Percentiles rank a stretch among this genome's conserved stretches.
Conservation (phyloP, 2,113 vertebrate species). For the Ptilorrhoa leucosticta region DNA sequence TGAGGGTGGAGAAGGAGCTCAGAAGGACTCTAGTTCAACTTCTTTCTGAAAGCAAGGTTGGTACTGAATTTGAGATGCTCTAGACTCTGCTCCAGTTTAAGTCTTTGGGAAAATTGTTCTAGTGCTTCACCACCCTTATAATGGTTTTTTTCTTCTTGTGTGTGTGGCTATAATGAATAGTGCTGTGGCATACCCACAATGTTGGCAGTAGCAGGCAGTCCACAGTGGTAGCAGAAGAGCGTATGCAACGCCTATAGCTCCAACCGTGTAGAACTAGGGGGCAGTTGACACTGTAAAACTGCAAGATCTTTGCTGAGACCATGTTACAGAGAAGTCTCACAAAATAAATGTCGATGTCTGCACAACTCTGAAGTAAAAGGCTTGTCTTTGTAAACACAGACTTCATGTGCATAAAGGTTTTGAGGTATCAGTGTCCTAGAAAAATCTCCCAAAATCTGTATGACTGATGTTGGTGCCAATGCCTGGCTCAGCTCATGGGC, state of each 20-base stretch:
- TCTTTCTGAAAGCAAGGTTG: background rate
- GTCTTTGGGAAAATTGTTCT: background rate
- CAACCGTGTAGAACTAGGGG: background rate
- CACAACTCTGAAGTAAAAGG: background rate
- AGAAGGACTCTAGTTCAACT: background rate
- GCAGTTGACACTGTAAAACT: background rate
- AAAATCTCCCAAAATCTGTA: background rate
- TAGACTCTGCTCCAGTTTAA: background rate
- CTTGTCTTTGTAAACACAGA: background rate
- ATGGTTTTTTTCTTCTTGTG: background rate
- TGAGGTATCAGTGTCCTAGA: background rate
- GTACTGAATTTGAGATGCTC: background rate
- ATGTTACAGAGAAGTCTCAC: background rate
- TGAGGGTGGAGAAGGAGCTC: background rate
- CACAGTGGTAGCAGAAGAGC: background rate
- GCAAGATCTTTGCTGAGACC: background rate
- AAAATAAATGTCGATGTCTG: background rate
- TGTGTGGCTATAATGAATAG: background rate
- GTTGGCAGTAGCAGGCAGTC: background rate
- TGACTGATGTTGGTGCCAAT: fast-evolving
- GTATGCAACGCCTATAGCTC: background rate
- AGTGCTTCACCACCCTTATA: background rate
- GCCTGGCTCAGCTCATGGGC: fast-evolving
- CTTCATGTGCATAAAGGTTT: background rate
- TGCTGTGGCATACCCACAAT: fast-evolving